phyloP scores from a whole-genome alignment of 2,113 vertebrate genomes.

The Eptesicus fuscus region DNA sequence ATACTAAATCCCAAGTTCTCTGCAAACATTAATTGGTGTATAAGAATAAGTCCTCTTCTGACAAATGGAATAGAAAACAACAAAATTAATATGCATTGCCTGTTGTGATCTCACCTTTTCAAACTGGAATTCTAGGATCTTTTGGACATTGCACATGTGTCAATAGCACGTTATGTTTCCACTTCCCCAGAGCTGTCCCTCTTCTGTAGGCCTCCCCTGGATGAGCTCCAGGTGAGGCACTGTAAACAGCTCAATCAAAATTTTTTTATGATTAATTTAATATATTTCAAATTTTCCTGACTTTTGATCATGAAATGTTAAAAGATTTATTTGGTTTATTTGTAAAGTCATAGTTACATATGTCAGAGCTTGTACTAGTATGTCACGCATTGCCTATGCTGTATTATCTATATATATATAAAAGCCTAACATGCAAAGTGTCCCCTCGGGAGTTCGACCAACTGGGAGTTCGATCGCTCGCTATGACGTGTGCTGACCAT shows the following conservation, averaged over 20 bases:
- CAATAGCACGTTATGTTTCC: background rate
- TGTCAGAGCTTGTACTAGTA: background rate
- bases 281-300: background rate
- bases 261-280: background rate
- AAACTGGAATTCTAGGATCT: background rate
- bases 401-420: background rate
- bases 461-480: no score
- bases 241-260: background rate
- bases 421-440: no score
- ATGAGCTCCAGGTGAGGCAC: background rate
- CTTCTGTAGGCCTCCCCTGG: background rate
- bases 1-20: background rate
- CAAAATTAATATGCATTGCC: background rate
- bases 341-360: background rate
- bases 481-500: no score
- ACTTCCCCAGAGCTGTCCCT: background rate
- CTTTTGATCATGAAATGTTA: background rate
- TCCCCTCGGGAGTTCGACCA: no score
- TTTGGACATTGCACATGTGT: background rate
- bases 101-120: background rate
- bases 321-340: background rate
- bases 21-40: background rate
- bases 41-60: background rate
- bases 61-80: background rate
- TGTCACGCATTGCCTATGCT: background rate